Evolutionary conservation across 2,888 invertebrate species (phyloP).

Genomic region (Drosophila sordidula): DNA sequence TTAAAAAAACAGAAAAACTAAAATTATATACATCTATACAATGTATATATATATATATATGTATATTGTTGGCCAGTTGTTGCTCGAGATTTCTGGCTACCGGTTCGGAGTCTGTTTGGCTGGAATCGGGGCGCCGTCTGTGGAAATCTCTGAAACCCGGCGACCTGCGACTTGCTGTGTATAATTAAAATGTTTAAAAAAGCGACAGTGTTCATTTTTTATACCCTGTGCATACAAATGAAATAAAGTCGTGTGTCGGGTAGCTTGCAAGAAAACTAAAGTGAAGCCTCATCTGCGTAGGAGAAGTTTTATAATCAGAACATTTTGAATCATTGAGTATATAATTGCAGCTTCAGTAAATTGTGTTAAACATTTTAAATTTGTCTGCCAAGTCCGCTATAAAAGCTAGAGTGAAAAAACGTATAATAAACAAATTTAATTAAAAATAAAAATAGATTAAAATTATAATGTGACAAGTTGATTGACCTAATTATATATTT

Average conservation of each 20-base stretch:
- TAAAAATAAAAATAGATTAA: too few relatives aligned
- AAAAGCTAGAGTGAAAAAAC: too few relatives aligned
- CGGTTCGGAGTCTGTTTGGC: constrained; percentile 36
- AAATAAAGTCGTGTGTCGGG: background rate
- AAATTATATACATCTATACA: constrained; percentile 1
- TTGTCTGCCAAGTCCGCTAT: too few relatives aligned
- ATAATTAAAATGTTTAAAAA: constrained; percentile 80
- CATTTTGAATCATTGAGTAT: too few relatives aligned
- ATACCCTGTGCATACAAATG: constrained; percentile 7
- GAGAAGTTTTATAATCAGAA: too few relatives aligned
- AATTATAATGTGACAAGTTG: too few relatives aligned
- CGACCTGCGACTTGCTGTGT: constrained; percentile 33
- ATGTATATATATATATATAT: constrained; percentile 1
- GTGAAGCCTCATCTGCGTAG: too few relatives aligned
- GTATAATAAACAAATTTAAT: too few relatives aligned
- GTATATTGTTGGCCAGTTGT: constrained; percentile 8
- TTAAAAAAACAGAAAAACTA: constrained; percentile 7
- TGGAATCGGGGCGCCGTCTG: constrained; percentile 45
- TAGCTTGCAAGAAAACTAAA: background rate
- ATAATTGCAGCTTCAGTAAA: too few relatives aligned
- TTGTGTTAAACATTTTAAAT: too few relatives aligned
- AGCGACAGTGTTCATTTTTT: constrained; percentile 79
- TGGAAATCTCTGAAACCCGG: constrained; percentile 36
- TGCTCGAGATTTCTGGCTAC: constrained; percentile 36
- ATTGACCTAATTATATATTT: too few relatives aligned